phyloP scores from a whole-genome alignment of 37 sponge, comb jelly and placozoan species.

The Axinella damicornis region DNA sequence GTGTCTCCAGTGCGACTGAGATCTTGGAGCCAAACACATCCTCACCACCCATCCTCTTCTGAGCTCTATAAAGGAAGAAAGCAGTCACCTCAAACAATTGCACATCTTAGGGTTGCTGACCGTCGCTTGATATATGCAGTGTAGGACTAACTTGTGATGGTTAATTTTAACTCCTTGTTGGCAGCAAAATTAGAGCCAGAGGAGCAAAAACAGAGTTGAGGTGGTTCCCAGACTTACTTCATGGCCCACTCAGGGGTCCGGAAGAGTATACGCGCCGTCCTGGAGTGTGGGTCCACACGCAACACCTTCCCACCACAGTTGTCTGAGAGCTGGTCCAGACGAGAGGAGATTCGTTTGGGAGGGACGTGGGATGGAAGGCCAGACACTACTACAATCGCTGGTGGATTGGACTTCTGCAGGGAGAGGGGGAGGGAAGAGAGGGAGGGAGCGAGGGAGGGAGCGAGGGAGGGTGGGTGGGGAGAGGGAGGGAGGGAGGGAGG shows the following conservation, averaged over 20 bases:
- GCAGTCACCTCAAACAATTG: no score
- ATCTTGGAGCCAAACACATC: slow-evolving; percentile 77
- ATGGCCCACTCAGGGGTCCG: slow-evolving; percentile 62
- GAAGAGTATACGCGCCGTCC: slow-evolving; percentile 65
- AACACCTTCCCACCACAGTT: slow-evolving; percentile 88
- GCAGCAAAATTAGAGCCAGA: no score
- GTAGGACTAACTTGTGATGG: no score
- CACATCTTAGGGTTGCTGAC: no score
- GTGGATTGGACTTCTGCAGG: background rate
- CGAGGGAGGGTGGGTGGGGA: background rate
- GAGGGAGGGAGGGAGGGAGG: background rate
- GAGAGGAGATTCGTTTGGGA: slow-evolving; percentile 15
- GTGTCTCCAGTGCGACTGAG: slow-evolving; percentile 30
- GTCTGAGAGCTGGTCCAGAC: slow-evolving; percentile 72
- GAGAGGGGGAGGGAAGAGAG: background rate
- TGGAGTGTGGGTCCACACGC: slow-evolving; percentile 40
- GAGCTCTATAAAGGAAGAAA: slow-evolving; percentile 50
- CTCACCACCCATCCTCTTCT: slow-evolving; percentile 76
- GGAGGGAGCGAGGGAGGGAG: background rate
- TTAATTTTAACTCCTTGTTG: no score
- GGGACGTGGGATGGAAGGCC: slow-evolving; percentile 29
- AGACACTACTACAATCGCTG: slow-evolving; percentile 30
- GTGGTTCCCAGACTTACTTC: slow-evolving; percentile 45
- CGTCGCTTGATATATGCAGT: no score
- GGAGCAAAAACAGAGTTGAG: no score